A percentile compares a stretch with the other conserved stretches of the same genome.
Conservation (phyloP, 2,797 vertebrate species). For the Falco novaeseelandiae region DNA sequence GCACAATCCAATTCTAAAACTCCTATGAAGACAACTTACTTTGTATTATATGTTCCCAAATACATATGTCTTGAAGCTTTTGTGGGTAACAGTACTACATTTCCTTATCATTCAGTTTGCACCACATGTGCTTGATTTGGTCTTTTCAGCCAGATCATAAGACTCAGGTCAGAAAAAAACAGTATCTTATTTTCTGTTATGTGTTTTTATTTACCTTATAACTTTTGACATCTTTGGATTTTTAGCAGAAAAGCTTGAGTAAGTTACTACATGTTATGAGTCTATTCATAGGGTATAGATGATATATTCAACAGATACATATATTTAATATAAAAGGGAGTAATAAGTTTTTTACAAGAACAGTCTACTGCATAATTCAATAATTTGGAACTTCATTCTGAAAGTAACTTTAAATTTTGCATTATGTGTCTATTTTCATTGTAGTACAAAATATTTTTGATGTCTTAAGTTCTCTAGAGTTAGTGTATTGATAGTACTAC, state of each 20-base stretch:
- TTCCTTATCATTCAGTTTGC: neutral
- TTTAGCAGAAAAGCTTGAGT: neutral
- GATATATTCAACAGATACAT: neutral
- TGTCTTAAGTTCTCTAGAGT: neutral
- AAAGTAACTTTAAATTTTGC: neutral
- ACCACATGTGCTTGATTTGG: neutral
- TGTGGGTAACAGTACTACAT: neutral
- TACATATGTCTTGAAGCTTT: neutral
- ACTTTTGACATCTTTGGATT: neutral
- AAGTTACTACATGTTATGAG: neutral
- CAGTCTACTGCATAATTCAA: fast-evolving
- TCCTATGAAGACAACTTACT: neutral
- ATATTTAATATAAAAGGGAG: neutral
- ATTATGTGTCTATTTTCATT: neutral
- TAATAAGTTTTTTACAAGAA: neutral
- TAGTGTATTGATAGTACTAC: neutral
- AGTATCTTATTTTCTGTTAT: neutral
- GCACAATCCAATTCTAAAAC: neutral
- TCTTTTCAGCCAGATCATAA: neutral
- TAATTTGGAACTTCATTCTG: neutral
- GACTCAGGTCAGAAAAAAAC: neutral
- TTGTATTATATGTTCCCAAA: neutral
- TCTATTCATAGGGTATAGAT: neutral
- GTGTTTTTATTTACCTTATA: neutral
- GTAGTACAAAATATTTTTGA: neutral